Evolutionary conservation across 2,113 vertebrate species (phyloP), one percentile per base, ranked within the genome.

Genomic region (Paramormyrops kingsleyae): DNA sequence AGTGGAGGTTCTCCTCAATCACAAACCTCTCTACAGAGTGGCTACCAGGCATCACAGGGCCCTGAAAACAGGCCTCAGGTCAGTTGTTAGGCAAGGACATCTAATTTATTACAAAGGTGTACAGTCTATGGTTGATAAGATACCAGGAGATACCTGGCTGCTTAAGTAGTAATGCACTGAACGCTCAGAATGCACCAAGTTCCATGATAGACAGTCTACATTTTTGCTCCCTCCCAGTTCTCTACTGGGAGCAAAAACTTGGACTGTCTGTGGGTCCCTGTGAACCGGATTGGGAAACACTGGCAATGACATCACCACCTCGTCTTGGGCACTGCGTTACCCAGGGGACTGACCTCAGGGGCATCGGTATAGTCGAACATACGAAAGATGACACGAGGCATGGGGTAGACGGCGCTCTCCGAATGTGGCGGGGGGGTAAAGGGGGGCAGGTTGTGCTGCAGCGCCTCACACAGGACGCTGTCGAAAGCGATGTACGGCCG

Each of bases 321-420:
- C 4, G 1, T 59, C 21, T n/a, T 62, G 24, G 3, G 56, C 56
- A 62, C 8, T 9, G 56, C 24, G n/a, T n/a, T n/a, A 62, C 24
- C 31, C 35, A n/a, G 50, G 24, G 35, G 44, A 90, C 90, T 0
- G 93, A 97, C 97, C 97, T 99, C 98, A 0, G 99, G 99, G 88
- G 99, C 99, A 80, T 99, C 99, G 0, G 99, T 99, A 95, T 99
- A 99, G 95, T 99, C 99, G 87, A 99, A 99, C 97, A 99, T 98
- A 89, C 99, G 96, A 92, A 99, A 99, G 92, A 99, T 95, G 87
- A 99, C 97, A 24, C 94, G 94, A 39, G 99, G 99, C 96, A 99
- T 97, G 0, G 98, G 98, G 92, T 99, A 99, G 13, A 97, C 92
- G 0, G 97, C 97, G 31, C 97, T 97, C 9, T 98, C 96, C 0